Base-by-base conservation (phyloP, 2,888 invertebrate genomes). In the Halocaridina rubra region DNA sequence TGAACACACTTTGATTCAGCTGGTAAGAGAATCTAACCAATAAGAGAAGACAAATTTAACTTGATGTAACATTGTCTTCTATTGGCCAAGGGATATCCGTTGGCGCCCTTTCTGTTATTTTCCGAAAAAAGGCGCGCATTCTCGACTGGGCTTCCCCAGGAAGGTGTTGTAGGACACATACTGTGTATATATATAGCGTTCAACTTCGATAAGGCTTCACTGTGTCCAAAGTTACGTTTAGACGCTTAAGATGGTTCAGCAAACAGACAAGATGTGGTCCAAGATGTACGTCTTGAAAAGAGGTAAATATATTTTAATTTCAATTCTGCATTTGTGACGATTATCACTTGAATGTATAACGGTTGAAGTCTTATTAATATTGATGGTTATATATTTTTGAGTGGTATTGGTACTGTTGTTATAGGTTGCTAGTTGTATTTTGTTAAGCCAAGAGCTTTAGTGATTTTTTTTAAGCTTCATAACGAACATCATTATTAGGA, bases 231-330 rank as follows among this genome's bases (percentile, higher is more conserved):
- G 10, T 5, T 22, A 0, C 7, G 10, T n/a, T 24, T 32, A 64
- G 29, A 22, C 0, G 24, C 7, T 4, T 24, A 33, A 33, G 61
- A 85, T 85, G 85, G 71, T 77, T 24, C 74, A 33, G 10, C 57
- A 72, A 13, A n/a, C 53, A 27, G 61, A 71, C 10, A 88, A 84
- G 61, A 88, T 88, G 88, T 88, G 86, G 84, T 88, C 88, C 59
- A 88, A 88, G 88, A 88, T 88, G 88, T 88, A 84, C 46, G 88
- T 88, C 32, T 53, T 88, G 10, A 88, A 88, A 46, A 67, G 88
- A 76, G 87, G 87, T 88, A 46, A 71, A 85, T 24, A 22, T n/a
- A n/a, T n/a, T n/a, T n/a, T n/a, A n/a, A n/a, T n/a, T n/a, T n/a
- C n/a, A n/a, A n/a, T n/a, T n/a, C n/a, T n/a, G n/a, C n/a, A n/a